Percentiles rank a stretch among this genome's conserved stretches.
Conservation (phyloP, 2,113 vertebrate genomes). For the Cyanistes caeruleus region DNA sequence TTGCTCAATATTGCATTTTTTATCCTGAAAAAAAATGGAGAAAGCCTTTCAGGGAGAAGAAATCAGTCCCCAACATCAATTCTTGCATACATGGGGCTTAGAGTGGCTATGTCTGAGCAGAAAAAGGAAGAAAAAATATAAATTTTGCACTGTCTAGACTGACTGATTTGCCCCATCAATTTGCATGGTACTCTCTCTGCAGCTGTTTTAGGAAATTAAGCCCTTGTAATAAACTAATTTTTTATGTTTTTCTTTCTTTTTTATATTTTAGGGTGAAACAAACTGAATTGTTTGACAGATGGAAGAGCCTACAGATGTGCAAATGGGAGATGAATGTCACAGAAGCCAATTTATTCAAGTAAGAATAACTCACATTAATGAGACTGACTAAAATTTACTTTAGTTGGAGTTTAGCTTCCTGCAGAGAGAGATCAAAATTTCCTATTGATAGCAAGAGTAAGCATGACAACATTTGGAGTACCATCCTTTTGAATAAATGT, state of each 20-base stretch:
- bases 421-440: not conserved
- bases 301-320: constrained; percentile 93
- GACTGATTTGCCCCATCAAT: not conserved
- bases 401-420: not conserved
- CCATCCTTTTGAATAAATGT: not conserved
- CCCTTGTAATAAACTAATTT: not conserved
- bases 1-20: not conserved
- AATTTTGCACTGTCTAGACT: not conserved
- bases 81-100: not conserved
- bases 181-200: not conserved
- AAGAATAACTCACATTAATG: constrained; percentile 23
- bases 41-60: not conserved
- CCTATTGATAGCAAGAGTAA: not conserved
- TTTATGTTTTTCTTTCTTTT: not conserved
- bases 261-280: constrained; percentile 88
- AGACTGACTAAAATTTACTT: not conserved
- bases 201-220: not conserved
- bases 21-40: not conserved
- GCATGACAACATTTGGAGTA: not conserved
- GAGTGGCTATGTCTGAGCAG: not conserved
- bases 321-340: constrained; percentile 91
- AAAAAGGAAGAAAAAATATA: not conserved
- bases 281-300: constrained; percentile 94
- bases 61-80: not conserved
- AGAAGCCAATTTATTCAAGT: constrained; percentile 93